Conservation (phyloP, 2,797 vertebrate species). For the Sparidentex hasta region DNA sequence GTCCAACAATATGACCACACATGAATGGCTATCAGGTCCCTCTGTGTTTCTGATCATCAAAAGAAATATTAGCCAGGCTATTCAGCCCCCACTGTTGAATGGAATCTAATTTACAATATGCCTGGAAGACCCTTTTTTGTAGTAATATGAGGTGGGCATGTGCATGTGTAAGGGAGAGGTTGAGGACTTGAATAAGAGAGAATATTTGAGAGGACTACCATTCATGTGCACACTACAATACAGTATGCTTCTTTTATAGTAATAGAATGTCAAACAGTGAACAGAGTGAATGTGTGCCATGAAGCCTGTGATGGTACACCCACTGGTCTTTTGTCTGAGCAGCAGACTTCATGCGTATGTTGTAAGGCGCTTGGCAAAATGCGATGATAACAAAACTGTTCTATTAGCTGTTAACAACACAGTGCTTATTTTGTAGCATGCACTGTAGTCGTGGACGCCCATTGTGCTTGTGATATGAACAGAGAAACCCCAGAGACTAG, state of each 20-base stretch:
- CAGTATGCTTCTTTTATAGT: slow-evolving; percentile 53
- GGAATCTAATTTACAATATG: slow-evolving; percentile 84
- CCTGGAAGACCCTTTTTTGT: slow-evolving; percentile 65
- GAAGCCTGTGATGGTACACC: slow-evolving; percentile 29
- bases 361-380: slow-evolving; percentile 23
- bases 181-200: slow-evolving; percentile 42
- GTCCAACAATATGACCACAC: slow-evolving; percentile 59
- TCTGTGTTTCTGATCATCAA: slow-evolving; percentile 82
- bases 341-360: slow-evolving; percentile 7
- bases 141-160: slow-evolving; percentile 55
- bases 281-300: slow-evolving; percentile 46
- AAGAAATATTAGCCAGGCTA: slow-evolving; percentile 85
- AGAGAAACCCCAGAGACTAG: not conserved
- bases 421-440: not conserved
- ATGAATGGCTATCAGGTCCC: slow-evolving; percentile 83
- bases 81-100: slow-evolving; percentile 75
- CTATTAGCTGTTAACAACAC: not conserved
- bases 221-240: slow-evolving; percentile 56
- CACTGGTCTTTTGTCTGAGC: slow-evolving; percentile 44
- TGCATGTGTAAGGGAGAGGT: slow-evolving; percentile 35
- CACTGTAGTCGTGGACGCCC: not conserved
- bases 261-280: slow-evolving; percentile 46
- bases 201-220: slow-evolving; percentile 52
- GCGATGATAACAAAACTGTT: not conserved
- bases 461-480: not conserved